Evolutionary conservation across 1,140 invertebrate species (phyloP).

Genomic region (Semibalanus balanoides): DNA sequence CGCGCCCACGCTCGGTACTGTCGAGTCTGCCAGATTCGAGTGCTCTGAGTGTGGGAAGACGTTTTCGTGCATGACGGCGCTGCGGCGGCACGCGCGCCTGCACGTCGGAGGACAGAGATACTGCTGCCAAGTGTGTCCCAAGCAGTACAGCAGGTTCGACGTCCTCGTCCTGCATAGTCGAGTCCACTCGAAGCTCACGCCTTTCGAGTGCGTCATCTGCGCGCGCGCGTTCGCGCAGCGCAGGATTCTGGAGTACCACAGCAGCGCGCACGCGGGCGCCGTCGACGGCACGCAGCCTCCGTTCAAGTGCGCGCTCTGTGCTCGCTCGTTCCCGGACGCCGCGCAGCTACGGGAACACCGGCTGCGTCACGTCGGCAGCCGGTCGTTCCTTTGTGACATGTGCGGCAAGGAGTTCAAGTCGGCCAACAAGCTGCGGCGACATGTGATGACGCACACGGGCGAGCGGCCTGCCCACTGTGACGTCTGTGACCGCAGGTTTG

Average conservation of each 20-base stretch:
- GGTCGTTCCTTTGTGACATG: slow-evolving; percentile 41
- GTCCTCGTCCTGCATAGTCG: slow-evolving; percentile 20
- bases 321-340: slow-evolving; percentile 31
- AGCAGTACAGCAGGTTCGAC: slow-evolving; percentile 19
- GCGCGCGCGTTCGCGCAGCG: slow-evolving; percentile 32
- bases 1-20: too few relatives aligned
- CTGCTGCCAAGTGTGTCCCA: background rate
- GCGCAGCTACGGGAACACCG: slow-evolving; percentile 31
- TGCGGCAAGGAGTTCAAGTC: slow-evolving; percentile 35
- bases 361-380: slow-evolving; percentile 32
- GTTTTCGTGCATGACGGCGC: slow-evolving; percentile 13
- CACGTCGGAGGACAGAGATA: background rate
- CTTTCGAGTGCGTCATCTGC: slow-evolving; percentile 25
- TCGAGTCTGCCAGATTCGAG: slow-evolving; percentile 6
- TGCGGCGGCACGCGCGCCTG: background rate
- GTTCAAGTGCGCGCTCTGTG: slow-evolving; percentile 23
- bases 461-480: slow-evolving; percentile 45
- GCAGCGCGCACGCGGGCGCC: background rate
- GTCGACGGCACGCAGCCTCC: slow-evolving; percentile 16
- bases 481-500: slow-evolving; percentile 30
- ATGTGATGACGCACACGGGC: slow-evolving; percentile 38
- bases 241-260: background rate
- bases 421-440: slow-evolving; percentile 27
- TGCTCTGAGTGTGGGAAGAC: slow-evolving; percentile 21
- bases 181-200: slow-evolving; percentile 14